phyloP scores from a whole-genome alignment of 2,797 vertebrate genomes.

The Thalassophryne amazonica region DNA sequence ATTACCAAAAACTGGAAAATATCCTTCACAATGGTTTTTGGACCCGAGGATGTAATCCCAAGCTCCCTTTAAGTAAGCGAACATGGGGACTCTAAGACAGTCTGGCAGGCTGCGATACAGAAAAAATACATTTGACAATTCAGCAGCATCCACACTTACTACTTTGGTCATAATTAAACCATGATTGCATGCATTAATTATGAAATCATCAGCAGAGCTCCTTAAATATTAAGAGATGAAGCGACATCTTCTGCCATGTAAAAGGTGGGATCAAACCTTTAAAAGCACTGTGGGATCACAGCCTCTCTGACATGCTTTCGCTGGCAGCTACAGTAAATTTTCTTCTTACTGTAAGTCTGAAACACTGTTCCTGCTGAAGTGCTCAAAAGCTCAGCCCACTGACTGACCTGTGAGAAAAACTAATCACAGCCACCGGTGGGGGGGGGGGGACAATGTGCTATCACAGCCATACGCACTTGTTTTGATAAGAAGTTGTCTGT shows the following conservation, averaged over 20 bases:
- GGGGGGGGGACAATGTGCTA: slow-evolving; percentile 38
- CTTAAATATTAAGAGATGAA: slow-evolving; percentile 58
- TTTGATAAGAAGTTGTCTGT: slow-evolving; percentile 51
- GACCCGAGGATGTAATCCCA: slow-evolving; percentile 30
- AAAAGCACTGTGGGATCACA: slow-evolving; percentile 3
- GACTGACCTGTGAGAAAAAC: slow-evolving; percentile 54
- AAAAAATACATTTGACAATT: slow-evolving; percentile 25
- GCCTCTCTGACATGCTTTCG: slow-evolving; percentile 31
- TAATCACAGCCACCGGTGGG: slow-evolving; percentile 45
- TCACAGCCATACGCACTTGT: slow-evolving; percentile 46
- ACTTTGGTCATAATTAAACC: slow-evolving; percentile 48
- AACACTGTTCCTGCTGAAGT: too few relatives aligned
- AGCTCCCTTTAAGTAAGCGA: slow-evolving; percentile 54
- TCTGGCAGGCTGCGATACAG: slow-evolving; percentile 44
- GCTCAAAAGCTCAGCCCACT: slow-evolving; percentile 25
- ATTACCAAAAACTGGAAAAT: slow-evolving; percentile 23
- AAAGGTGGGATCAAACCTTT: slow-evolving; percentile 7
- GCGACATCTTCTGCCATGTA: slow-evolving; percentile 21
- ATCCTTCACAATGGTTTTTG: slow-evolving; percentile 16
- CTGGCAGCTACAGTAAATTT: too few relatives aligned
- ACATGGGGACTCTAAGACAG: slow-evolving; percentile 28
- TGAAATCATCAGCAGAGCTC: slow-evolving; percentile 50
- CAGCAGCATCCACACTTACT: slow-evolving; percentile 28
- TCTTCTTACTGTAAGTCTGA: too few relatives aligned
- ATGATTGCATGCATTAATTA: slow-evolving; percentile 25